phyloP scores from a whole-genome alignment of 2,888 invertebrate species.

The Eristalis tenax region DNA sequence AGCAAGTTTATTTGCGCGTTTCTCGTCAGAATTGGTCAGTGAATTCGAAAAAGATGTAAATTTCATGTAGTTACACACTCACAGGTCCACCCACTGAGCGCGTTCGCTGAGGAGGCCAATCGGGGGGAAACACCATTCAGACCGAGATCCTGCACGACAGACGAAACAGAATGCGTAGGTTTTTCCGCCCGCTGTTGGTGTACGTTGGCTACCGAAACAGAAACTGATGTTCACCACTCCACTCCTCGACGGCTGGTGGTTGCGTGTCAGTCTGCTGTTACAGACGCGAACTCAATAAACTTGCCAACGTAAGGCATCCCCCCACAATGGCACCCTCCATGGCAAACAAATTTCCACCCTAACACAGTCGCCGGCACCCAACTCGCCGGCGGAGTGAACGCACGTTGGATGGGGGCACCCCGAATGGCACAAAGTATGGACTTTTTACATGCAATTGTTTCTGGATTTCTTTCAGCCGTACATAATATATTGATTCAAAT shows the following conservation, averaged over 20 bases:
- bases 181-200: conserved; percentile 55
- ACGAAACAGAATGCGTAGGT: conserved; percentile 44
- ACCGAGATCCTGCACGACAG: neutral
- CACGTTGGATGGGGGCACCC: neutral
- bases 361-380: conserved; percentile 30
- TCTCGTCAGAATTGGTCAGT: conserved; percentile 6
- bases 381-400: neutral
- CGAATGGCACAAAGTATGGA: conserved; percentile 44
- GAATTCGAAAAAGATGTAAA: conserved; percentile 47
- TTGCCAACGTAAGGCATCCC: conserved; percentile 12
- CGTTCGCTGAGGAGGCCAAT: conserved; percentile 33
- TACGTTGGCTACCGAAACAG: conserved; percentile 4
- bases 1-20: conserved; percentile 27
- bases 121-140: conserved; percentile 24
- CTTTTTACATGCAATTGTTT: conserved; percentile 65
- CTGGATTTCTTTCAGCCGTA: conserved; percentile 30
- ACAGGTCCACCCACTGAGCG: conserved; percentile 41
- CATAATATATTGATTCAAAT: conserved; percentile 59
- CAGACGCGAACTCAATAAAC: conserved; percentile 31
- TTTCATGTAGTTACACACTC: conserved; percentile 25
- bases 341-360: conserved; percentile 40
- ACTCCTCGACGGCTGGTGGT: conserved; percentile 5
- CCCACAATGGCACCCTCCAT: conserved; percentile 32
- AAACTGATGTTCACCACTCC: neutral
- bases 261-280: conserved; percentile 55